Base-by-base conservation (phyloP, 2,797 vertebrate species). In the Phoxinus dragarum region DNA sequence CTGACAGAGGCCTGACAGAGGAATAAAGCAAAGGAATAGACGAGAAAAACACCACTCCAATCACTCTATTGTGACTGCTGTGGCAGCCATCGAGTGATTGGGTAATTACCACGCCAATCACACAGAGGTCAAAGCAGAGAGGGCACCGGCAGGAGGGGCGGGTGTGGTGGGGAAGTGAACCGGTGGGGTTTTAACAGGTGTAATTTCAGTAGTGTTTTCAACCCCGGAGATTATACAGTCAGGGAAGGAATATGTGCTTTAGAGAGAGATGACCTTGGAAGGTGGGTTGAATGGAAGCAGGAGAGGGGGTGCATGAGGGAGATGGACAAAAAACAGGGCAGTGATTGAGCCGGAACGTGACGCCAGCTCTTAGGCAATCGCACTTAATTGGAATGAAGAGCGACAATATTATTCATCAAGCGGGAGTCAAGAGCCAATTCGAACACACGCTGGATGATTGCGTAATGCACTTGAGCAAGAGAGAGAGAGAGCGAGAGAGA, bases 301-400 rank as follows among this genome's bases (percentile, higher is more conserved):
- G 40, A 10, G 23, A 34, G 17, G 16, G 19, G 23, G 8, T 42
- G 74, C 38, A 8, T 34, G 27, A 59, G 59, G 14, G 42, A 67
- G 64, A 75, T 27, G 74, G 79, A 82, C 72, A 80, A 88, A 88
- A 89, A 87, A 89, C 36, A 86, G 89, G 81, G 59, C 85, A 88
- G 90, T 91, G 92, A 94, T 91, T 93, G 88, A 94, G 89, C 87
- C 89, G 88, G 84, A 92, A 94, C 91, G 93, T 93, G 94, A 94
- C 95, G 94, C 94, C 93, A 93, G 93, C 91, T 93, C 88, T 92
- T 92, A 91, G 94, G 94, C 94, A 95, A 95, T 92, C 95, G 91
- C 91, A 90, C 94, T 96, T 97, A 97, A 98, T 96, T 97, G 96
- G 95, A 97, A 96, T 96, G 94, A 96, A 97, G 96, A 96, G 96